These are phyloP conservation scores for Hedya salicella DNA, from an alignment of 2,888 invertebrate species.

Conservation along the genomic window DNA sequence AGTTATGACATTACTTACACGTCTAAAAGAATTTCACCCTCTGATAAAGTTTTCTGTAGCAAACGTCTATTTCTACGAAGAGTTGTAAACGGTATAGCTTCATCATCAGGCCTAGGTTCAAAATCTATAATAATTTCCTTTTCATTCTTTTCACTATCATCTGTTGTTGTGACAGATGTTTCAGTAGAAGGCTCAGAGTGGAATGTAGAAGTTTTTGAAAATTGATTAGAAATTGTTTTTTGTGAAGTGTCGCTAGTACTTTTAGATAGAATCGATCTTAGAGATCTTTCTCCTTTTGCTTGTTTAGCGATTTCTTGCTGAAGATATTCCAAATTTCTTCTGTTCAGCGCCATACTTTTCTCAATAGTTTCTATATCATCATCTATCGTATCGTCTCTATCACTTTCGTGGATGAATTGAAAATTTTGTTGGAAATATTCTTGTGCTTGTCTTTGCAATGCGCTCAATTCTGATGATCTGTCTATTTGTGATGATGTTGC, in stretches of 20 bases:
- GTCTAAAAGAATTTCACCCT: slow-evolving; percentile 90
- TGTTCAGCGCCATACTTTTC: slow-evolving; percentile 82
- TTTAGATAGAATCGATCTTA: slow-evolving; percentile 76
- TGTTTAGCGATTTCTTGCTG: slow-evolving; percentile 84
- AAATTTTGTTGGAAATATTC: slow-evolving; percentile 84
- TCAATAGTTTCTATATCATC: slow-evolving; percentile 82
- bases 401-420: slow-evolving; percentile 82
- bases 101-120: slow-evolving; percentile 89
- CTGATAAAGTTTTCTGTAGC: slow-evolving; percentile 91
- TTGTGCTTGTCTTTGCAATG: slow-evolving; percentile 74
- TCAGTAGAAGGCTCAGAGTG: slow-evolving; percentile 84
- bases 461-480: slow-evolving; percentile 75
- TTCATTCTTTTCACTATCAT: slow-evolving; percentile 87
- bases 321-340: slow-evolving; percentile 79
- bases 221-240: slow-evolving; percentile 74
- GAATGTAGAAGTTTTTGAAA: slow-evolving; percentile 81
- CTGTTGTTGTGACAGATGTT: slow-evolving; percentile 81
- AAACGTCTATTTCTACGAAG: slow-evolving; percentile 77
- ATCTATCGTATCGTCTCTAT: slow-evolving; percentile 81
- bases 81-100: slow-evolving; percentile 87
- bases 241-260: slow-evolving; percentile 78
- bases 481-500: slow-evolving; percentile 75
- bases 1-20: too few relatives aligned
- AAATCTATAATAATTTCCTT: slow-evolving; percentile 95
- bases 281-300: slow-evolving; percentile 69